phyloP scores from a whole-genome alignment of 2,888 invertebrate species.

The Mellilla xanthometata region DNA sequence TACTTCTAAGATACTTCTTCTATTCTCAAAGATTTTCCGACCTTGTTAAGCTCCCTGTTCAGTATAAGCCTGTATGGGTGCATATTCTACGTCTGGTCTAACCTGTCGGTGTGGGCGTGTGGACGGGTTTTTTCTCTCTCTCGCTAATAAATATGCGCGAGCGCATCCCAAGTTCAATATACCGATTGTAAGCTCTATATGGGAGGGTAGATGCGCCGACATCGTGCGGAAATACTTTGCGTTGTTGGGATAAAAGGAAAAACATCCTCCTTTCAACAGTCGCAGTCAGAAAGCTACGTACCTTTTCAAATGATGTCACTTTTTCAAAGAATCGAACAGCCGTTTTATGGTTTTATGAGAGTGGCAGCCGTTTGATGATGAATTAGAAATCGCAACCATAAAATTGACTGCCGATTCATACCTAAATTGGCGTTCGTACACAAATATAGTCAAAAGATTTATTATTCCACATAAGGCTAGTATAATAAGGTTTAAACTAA shows the following conservation, averaged over 20 bases:
- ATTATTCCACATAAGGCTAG: constrained; percentile 14
- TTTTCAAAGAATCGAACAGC: neutral
- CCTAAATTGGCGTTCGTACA: constrained; percentile 16
- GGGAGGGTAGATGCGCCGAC: constrained; percentile 18
- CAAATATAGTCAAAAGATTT: constrained; percentile 17
- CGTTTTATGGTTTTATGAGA: neutral
- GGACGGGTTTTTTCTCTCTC: constrained; percentile 50
- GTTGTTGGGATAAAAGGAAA: constrained; percentile 4
- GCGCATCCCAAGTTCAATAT: constrained; percentile 51
- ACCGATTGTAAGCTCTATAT: constrained; percentile 36
- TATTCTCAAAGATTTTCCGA: no score
- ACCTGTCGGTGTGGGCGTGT: constrained; percentile 48
- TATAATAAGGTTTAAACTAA: constrained; percentile 13
- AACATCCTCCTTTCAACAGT: neutral
- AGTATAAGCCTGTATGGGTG: no score
- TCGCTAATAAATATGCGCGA: constrained; percentile 53
- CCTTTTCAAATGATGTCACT: neutral
- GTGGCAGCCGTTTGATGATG: neutral
- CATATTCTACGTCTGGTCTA: constrained; percentile 36
- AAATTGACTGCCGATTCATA: constrained; percentile 5
- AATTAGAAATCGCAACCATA: constrained; percentile 9
- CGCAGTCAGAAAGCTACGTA: constrained; percentile 1
- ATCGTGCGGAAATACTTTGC: constrained; percentile 27
- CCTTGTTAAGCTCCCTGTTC: no score
- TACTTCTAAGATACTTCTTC: no score